Conservation (phyloP, 2,113 vertebrate species). For the Cariama cristata region DNA sequence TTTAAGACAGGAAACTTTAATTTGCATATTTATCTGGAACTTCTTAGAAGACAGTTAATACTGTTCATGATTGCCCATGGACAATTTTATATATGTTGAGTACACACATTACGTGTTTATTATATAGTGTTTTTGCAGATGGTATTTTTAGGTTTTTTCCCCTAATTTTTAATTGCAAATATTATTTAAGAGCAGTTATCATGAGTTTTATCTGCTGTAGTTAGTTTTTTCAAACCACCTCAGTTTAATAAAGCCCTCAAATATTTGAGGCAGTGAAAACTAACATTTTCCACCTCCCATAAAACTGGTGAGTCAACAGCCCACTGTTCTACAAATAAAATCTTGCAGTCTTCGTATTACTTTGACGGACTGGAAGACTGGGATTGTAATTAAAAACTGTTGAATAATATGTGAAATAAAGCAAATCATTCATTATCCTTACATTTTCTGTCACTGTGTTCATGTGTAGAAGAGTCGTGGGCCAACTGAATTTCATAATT, state of each 20-base stretch:
- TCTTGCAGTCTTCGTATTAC: background rate
- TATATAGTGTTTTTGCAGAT: background rate
- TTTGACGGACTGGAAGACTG: background rate
- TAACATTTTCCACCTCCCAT: background rate
- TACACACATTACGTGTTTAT: background rate
- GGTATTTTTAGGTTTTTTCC: background rate
- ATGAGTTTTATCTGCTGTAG: background rate
- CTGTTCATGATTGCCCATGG: background rate
- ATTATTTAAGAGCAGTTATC: background rate
- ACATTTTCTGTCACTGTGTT: background rate
- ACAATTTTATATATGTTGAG: background rate
- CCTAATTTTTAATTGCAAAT: background rate
- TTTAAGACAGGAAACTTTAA: background rate
- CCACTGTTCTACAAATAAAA: background rate
- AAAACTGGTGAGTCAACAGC: background rate
- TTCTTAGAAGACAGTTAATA: background rate
- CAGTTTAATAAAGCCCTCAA: background rate
- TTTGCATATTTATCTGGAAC: background rate
- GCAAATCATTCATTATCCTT: background rate
- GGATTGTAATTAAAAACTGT: background rate
- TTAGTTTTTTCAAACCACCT: background rate
- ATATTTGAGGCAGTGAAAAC: background rate
- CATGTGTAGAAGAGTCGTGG: background rate
- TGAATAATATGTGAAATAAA: background rate
- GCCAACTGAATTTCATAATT: background rate